A percentile compares a stretch with the other conserved stretches of the same genome.
phyloP scores from a whole-genome alignment of 2,797 vertebrate genomes.

The Takifugu ocellatus region DNA sequence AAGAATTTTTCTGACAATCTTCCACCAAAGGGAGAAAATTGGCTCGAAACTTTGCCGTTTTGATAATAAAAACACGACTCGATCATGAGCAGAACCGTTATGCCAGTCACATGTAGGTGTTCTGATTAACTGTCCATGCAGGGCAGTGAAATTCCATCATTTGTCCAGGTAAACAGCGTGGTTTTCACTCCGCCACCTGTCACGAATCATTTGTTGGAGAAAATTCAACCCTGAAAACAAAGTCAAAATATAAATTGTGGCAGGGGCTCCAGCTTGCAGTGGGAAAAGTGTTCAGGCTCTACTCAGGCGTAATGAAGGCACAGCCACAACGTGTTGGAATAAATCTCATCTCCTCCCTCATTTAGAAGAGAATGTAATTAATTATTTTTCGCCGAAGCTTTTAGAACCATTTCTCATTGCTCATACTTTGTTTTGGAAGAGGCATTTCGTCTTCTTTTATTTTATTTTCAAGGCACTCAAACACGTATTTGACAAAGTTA shows the following conservation, averaged over 20 bases:
- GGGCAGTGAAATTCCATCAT: background rate
- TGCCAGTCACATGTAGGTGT: background rate
- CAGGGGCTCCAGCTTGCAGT: background rate
- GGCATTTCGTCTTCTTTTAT: background rate
- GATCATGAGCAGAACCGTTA: background rate
- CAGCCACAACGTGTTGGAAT: constrained; percentile 1
- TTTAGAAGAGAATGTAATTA: background rate
- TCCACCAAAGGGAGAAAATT: too few relatives aligned
- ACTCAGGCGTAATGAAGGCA: background rate
- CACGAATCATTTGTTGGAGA: background rate
- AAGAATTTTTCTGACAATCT: too few relatives aligned
- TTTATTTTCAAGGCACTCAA: background rate
- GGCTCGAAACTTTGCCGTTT: constrained; percentile 1
- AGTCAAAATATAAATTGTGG: background rate
- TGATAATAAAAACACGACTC: background rate
- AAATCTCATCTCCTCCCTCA: background rate
- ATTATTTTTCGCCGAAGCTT: background rate
- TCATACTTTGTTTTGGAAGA: background rate
- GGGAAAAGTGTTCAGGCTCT: background rate
- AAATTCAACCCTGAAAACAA: background rate
- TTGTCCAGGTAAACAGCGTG: background rate
- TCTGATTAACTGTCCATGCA: background rate
- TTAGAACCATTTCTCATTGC: background rate
- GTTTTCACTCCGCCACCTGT: background rate
- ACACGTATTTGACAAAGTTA: too few relatives aligned